phyloP scores from a whole-genome alignment of 1,140 invertebrate species.

The Anadara kagoshimensis region DNA sequence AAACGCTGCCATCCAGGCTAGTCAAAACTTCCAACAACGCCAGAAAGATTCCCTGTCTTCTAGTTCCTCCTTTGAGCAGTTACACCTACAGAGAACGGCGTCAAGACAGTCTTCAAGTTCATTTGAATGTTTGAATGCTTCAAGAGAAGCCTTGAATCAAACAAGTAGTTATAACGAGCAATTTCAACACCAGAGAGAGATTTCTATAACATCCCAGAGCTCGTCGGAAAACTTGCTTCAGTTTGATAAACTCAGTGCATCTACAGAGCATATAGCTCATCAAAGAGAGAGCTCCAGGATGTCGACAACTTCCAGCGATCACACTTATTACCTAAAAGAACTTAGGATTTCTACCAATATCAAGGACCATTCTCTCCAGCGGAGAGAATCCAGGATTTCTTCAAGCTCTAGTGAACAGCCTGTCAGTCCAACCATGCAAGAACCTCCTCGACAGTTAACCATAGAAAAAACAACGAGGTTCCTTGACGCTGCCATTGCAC shows the following conservation, averaged over 20 bases:
- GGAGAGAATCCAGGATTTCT: slow-evolving; percentile 9
- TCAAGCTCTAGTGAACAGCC: slow-evolving; percentile 22
- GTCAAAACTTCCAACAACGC: slow-evolving; percentile 33
- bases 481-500: slow-evolving; percentile 52
- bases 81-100: neutral
- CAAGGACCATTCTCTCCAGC: neutral
- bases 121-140: slow-evolving; percentile 29
- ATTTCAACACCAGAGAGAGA: too few species aligned
- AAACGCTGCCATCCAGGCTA: slow-evolving; percentile 56
- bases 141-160: neutral
- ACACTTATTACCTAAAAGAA: slow-evolving; percentile 28
- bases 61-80: neutral
- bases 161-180: slow-evolving; percentile 2
- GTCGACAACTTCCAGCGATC: slow-evolving; percentile 43
- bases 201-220: too few species aligned
- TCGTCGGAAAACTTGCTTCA: neutral
- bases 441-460: slow-evolving; percentile 9
- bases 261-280: slow-evolving; percentile 14
- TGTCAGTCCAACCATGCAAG: slow-evolving; percentile 15
- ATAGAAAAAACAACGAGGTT: slow-evolving; percentile 42
- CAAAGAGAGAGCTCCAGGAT: slow-evolving; percentile 29
- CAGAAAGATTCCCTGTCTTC: slow-evolving; percentile 30
- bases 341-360: slow-evolving; percentile 14
- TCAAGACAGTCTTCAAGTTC: slow-evolving; percentile 18
- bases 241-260: neutral